Base-by-base conservation (phyloP, 1,140 invertebrate species). In the Adelges cooleyi region DNA sequence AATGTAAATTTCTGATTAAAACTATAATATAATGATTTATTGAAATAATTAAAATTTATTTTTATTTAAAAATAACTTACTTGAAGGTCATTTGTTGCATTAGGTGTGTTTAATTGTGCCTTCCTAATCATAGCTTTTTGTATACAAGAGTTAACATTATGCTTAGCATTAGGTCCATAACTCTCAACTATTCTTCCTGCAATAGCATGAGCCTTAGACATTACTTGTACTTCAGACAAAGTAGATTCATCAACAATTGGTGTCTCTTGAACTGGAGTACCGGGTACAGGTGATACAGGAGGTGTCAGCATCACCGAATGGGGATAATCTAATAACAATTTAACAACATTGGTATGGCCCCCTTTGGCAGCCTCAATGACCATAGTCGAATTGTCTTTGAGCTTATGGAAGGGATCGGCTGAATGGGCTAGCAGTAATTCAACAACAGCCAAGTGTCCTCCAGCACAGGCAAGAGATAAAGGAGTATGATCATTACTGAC, bases 371-470 rank as follows among this genome's bases (percentile, higher is more conserved):
- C 95, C 77, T 99, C 96, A 69, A 98, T 97, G 65, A 99, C 79
- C 88, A 97, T 98, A 33, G 94, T 98, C 44, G 92, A 95, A 75
- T 95, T 97, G 78, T 99, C 95, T 79, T 97, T 97, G 11, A 98
- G 80, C 77, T 93, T 95, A 77, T 96, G 92, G 75, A 89, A 91
- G 46, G 92, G 91, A 82, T 98, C 92, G 33, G 94, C 95, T 69
- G 89, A 86, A 76, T 92, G 84, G 20, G 86, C 82, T 56, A 99
- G 79, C 46, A 99, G 78, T 67, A 94, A 78, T 76, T 97, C 91
- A 3, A 98, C 95, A 29, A 97, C 91, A 67, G 86, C 80, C 65
- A 92, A 78, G 77, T 98, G 94, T 22, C 96, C 95, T 59, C 93
- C 92, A 67, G 91, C 92, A 78, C 95, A 98, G 15, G 97, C 96